Evolutionary conservation across 2,888 invertebrate species (phyloP), one percentile per base, ranked within the genome.

Genomic region (Eupelmus urozonus): DNA sequence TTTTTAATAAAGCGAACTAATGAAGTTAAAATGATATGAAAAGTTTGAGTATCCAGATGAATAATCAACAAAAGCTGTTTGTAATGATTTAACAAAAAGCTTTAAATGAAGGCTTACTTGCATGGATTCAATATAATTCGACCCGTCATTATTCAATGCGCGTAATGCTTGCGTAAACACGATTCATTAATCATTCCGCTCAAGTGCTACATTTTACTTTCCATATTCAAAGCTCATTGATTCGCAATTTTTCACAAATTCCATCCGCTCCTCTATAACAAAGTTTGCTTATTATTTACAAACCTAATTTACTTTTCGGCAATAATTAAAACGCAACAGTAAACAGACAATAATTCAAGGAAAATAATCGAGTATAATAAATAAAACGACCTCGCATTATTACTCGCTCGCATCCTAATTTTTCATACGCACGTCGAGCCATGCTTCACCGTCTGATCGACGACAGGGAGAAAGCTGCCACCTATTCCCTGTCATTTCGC

Each of bases 91-190:
- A 65, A 65, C 53, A 34, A 76, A 76, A 57, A 23, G 65, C 57
- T 55, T 42, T 25, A n/a, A 65, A 71, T 57, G 62, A 70, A 53
- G 42, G 45, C 29, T 55, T n/a, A 27, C n/a, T n/a, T 63, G 13
- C 34, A 45, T 34, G 23, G 53, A 67, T 60, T 72, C 27, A 55
- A 62, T 62, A 60, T 27, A 45, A 51, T 77, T 42, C 34, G n/a
- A 77, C 62, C 62, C 42, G 62, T 73, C 49, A 63, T 78, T 73
- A 57, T 73, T 78, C 49, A 63, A 69, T 73, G 49, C 40, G 27
- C n/a, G 55, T 5, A 62, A 55, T 49, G 60, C 29, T 73, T 69
- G 34, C 25, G 23, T 49, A 73, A 72, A 59, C 23, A 34, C 7
- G 29, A 45, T 62, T 67, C 73, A 73, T 78, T 78, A 73, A 73